Conservation (phyloP, 1,140 invertebrate genomes). For the Agrilus planipennis region DNA sequence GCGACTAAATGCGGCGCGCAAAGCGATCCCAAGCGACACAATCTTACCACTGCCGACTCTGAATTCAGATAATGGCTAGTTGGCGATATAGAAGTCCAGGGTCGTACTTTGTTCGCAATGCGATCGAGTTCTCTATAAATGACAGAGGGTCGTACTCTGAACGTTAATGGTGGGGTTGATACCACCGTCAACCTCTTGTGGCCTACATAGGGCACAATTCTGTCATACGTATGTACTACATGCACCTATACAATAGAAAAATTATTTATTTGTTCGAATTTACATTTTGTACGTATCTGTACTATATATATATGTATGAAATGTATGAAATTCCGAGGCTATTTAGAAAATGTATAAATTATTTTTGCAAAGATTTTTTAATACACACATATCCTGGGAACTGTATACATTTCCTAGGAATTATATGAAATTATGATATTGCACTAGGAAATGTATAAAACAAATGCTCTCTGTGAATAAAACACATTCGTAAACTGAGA, state of each 20-base stretch:
- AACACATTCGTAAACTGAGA: too few relatives aligned
- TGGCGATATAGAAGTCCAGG: slow-evolving; percentile 47
- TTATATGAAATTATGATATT: too few relatives aligned
- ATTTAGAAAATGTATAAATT: too few relatives aligned
- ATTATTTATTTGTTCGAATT: not conserved
- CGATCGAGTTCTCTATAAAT: slow-evolving; percentile 58
- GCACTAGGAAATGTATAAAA: too few relatives aligned
- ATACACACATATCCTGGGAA: too few relatives aligned
- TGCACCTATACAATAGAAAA: slow-evolving; percentile 25
- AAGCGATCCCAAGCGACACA: not conserved
- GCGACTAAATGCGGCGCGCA: too few relatives aligned
- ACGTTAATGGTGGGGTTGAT: slow-evolving; percentile 43
- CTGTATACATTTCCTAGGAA: too few relatives aligned
- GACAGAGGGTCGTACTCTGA: slow-evolving; percentile 53
- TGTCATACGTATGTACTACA: slow-evolving; percentile 31
- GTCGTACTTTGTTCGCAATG: slow-evolving; percentile 51
- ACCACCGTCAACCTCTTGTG: slow-evolving; percentile 54
- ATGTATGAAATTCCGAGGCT: too few relatives aligned
- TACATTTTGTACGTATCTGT: too few relatives aligned
- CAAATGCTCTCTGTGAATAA: too few relatives aligned
- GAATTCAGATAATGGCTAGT: slow-evolving; percentile 66
- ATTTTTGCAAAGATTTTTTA: too few relatives aligned
- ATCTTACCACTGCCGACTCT: slow-evolving; percentile 53
- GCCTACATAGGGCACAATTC: slow-evolving; percentile 44
- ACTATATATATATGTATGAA: too few relatives aligned